phyloP scores from a whole-genome alignment of 2,797 vertebrate species.

The Enteromius radiatus region DNA sequence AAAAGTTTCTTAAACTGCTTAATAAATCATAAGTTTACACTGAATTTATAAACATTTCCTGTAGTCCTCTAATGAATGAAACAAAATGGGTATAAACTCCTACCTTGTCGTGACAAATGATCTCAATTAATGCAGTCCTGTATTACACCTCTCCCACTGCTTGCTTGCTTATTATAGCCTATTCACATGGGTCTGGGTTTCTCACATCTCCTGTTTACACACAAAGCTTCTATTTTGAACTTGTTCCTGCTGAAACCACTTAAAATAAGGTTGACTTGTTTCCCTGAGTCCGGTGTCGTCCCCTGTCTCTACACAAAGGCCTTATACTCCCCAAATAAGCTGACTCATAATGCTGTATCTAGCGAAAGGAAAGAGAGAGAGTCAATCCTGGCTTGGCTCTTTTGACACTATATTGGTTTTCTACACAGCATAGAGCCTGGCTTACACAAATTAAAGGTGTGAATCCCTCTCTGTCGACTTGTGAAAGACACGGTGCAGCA shows the following conservation, averaged over 20 bases:
- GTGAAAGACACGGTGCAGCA: conserved; percentile 73
- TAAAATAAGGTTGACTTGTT: conserved; percentile 55
- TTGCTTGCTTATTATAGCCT: conserved; percentile 13
- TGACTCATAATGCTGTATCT: conserved; percentile 67
- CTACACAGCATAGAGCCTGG: conserved; percentile 23
- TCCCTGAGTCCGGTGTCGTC: conserved; percentile 64
- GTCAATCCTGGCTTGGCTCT: conserved; percentile 38
- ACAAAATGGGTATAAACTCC: conserved; percentile 2
- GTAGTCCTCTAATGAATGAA: neutral
- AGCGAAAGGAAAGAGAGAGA: conserved; percentile 51
- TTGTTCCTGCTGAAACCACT: conserved; percentile 56
- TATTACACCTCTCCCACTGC: conserved; percentile 19
- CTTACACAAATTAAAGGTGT: conserved; percentile 60
- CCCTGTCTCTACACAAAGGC: conserved; percentile 62
- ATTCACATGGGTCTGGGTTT: conserved; percentile 17
- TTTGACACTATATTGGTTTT: conserved; percentile 53
- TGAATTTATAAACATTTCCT: neutral
- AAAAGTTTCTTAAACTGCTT: neutral
- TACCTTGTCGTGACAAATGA: conserved; percentile 25
- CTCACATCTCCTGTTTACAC: conserved; percentile 10
- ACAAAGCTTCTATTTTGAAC: conserved; percentile 33
- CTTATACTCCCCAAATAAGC: conserved; percentile 63
- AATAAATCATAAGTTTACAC: neutral
- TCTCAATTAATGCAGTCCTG: conserved; percentile 11
- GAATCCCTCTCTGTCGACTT: conserved; percentile 59